These are phyloP conservation scores for Brachionus paranguensis DNA, from an alignment of 1,140 invertebrate species.

Conservation along the genomic window DNA sequence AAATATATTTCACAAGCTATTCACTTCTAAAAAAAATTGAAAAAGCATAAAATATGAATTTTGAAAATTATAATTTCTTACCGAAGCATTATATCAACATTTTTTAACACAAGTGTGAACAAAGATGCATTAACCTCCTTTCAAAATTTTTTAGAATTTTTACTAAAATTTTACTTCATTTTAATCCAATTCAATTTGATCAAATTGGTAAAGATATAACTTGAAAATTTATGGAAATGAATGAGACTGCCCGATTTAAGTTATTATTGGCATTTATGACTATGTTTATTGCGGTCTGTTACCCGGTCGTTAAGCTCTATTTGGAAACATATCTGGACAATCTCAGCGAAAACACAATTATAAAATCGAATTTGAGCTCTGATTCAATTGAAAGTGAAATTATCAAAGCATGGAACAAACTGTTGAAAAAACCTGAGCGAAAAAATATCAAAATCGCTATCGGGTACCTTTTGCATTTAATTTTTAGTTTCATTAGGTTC, in stretches of 20 bases:
- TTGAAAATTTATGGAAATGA: not conserved
- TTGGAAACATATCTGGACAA: not conserved
- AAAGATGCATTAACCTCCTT: not conserved
- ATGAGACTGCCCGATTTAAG: not conserved
- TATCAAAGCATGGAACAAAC: not conserved
- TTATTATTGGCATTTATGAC: slow-evolving; percentile 4
- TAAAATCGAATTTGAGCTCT: not conserved
- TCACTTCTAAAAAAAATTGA: not conserved
- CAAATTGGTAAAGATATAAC: not conserved
- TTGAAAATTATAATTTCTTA: not conserved
- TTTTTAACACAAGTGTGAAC: not conserved
- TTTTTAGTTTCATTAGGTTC: not conserved
- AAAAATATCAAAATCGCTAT: slow-evolving; percentile 19
- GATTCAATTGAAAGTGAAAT: slow-evolving; percentile 26
- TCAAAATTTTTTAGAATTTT: not conserved
- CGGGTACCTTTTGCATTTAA: not conserved
- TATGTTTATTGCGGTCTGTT: not conserved
- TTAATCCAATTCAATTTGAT: not conserved
- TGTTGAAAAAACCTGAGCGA: not conserved
- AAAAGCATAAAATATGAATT: not conserved
- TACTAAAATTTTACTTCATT: not conserved
- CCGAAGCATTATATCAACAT: not conserved
- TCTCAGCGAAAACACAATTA: not conserved
- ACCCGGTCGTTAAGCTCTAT: not conserved
- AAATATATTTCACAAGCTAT: not conserved